Percentiles rank a stretch among this genome's conserved stretches.
These are phyloP conservation scores for Colostygia pectinataria DNA, from an alignment of 2,888 invertebrate genomes.

Conservation along the genomic window DNA sequence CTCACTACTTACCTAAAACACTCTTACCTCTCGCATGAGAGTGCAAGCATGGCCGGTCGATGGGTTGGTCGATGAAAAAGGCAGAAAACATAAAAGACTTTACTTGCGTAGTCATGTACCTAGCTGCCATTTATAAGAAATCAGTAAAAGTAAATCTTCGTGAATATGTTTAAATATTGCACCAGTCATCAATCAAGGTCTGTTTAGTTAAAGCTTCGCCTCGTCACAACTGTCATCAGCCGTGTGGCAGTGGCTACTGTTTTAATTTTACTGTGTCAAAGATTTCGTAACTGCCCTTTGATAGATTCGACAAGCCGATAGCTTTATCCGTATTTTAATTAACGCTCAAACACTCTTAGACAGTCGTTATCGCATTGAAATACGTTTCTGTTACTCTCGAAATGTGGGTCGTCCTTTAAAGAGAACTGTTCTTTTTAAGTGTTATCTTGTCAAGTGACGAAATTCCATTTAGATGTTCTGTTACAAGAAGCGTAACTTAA, in stretches of 20 bases:
- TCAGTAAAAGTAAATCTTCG: no score
- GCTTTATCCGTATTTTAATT: constrained; percentile 58
- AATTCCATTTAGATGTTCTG: constrained; percentile 60
- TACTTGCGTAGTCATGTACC: no score
- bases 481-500: constrained; percentile 55
- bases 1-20: no score
- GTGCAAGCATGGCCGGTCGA: no score
- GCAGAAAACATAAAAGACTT: no score
- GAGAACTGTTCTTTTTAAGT: constrained; percentile 60
- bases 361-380: constrained; percentile 52
- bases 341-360: constrained; percentile 51
- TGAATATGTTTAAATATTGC: no score
- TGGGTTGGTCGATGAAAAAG: no score
- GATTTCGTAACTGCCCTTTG: constrained; percentile 41
- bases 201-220: no score
- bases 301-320: constrained; percentile 39
- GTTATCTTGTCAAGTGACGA: constrained; percentile 68
- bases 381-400: constrained; percentile 52
- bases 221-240: background rate
- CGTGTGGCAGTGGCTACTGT: constrained; percentile 5
- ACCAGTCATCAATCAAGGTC: background rate
- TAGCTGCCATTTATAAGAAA: no score
- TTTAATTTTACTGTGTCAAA: constrained; percentile 38
- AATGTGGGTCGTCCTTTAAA: constrained; percentile 58
- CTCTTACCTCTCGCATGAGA: no score